Conservation (phyloP, 2,888 invertebrate genomes). For the Acanthoscelides obtectus region DNA sequence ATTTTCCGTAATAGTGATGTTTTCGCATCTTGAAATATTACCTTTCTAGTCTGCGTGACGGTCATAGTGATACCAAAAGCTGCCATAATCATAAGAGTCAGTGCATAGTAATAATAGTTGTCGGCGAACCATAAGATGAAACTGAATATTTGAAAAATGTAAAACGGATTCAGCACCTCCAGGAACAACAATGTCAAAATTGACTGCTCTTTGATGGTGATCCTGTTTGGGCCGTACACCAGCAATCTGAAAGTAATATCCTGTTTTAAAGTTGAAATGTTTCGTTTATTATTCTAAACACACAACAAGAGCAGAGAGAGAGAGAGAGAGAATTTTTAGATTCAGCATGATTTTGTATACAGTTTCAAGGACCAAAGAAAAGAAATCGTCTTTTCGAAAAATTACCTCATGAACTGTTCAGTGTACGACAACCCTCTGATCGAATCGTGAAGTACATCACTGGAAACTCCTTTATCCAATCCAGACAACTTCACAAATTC, state of each 20-base stretch:
- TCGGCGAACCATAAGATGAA: constrained; percentile 86
- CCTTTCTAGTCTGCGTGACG: constrained; percentile 79
- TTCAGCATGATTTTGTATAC: background rate
- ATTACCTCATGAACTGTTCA: constrained; percentile 62
- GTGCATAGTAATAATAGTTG: constrained; percentile 85
- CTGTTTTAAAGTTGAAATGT: background rate
- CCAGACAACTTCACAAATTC: constrained; percentile 70
- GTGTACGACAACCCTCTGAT: constrained; percentile 56
- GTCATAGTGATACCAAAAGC: constrained; percentile 78
- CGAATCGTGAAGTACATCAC: constrained; percentile 58
- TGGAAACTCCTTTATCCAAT: constrained; percentile 63
- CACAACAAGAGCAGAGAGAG: background rate
- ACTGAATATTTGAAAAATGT: constrained; percentile 92
- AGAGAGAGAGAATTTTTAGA: too few species aligned
- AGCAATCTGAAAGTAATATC: constrained; percentile 54
- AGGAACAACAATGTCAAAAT: constrained; percentile 67
- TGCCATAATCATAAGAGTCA: constrained; percentile 81
- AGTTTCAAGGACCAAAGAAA: too few species aligned
- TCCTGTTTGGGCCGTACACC: constrained; percentile 81
- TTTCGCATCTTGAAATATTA: constrained; percentile 45
- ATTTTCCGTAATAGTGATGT: too few species aligned
- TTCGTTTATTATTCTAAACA: background rate
- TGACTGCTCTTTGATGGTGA: constrained; percentile 73
- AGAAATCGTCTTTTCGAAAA: constrained; percentile 16
- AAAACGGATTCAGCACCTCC: constrained; percentile 90